A percentile compares a stretch with the other conserved stretches of the same genome.
Conservation (phyloP, 2,888 invertebrate species). For the Prosapia bicincta region DNA sequence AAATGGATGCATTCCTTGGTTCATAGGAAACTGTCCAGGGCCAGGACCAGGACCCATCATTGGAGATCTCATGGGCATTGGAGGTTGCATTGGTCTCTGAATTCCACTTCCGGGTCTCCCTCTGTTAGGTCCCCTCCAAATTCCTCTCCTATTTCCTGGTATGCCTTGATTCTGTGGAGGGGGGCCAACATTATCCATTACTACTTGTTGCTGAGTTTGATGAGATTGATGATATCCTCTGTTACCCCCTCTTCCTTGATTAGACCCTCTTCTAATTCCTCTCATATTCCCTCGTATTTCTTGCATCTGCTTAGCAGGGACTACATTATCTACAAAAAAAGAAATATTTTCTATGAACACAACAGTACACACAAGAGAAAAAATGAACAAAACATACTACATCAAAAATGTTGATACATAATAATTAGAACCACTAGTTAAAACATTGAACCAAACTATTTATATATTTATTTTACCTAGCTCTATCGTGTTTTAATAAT, state of each 20-base stretch:
- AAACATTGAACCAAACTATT: too few relatives aligned
- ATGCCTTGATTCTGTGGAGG: not conserved
- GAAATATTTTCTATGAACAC: too few relatives aligned
- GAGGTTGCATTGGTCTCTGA: not conserved
- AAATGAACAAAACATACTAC: too few relatives aligned
- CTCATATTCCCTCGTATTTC: not conserved
- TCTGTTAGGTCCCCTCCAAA: not conserved
- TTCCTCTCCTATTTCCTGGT: not conserved
- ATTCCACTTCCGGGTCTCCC: not conserved
- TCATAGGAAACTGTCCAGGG: not conserved
- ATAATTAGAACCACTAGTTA: too few relatives aligned
- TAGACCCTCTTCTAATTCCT: not conserved
- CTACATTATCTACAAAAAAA: not conserved
- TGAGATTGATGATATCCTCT: not conserved
- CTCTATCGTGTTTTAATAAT: too few relatives aligned
- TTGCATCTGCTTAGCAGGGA: not conserved
- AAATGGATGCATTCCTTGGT: not conserved
- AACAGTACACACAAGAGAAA: too few relatives aligned
- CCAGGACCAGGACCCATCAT: not conserved
- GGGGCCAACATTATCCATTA: not conserved
- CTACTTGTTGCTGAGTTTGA: not conserved
- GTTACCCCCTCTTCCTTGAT: not conserved
- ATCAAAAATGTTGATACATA: too few relatives aligned
- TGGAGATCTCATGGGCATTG: not conserved
- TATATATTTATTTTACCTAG: too few relatives aligned